Percentiles rank a stretch among this genome's conserved stretches.
Evolutionary conservation across 37 sponge, comb jelly and placozoan species (phyloP).

Genomic region (Halichondria panicea): DNA sequence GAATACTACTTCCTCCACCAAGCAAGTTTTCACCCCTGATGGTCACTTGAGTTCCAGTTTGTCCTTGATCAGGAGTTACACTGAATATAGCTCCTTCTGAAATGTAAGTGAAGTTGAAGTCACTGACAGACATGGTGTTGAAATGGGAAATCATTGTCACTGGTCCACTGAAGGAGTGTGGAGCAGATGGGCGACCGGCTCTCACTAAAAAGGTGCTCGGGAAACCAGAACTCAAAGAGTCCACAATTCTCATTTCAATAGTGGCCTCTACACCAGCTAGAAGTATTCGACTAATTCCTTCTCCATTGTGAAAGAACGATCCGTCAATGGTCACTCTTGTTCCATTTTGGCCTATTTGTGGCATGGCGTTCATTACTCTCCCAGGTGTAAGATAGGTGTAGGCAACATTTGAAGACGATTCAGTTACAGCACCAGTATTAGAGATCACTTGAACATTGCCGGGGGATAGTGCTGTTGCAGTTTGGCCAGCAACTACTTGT

Average conservation of each 20-base stretch:
- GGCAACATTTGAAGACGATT: neutral
- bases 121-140: conserved; percentile 26
- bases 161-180: conserved; percentile 27
- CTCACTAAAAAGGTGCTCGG: conserved; percentile 21
- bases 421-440: conserved; percentile 50
- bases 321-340: conserved; percentile 60
- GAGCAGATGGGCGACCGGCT: conserved; percentile 37
- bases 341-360: conserved; percentile 52
- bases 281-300: conserved; percentile 23
- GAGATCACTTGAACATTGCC: conserved; percentile 41
- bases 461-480: neutral
- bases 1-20: conserved; percentile 49
- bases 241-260: neutral
- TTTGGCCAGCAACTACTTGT: conserved; percentile 50
- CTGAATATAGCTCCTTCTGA: conserved; percentile 51
- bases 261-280: conserved; percentile 51
- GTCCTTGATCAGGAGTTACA: conserved; percentile 62
- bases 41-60: conserved; percentile 45
- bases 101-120: conserved; percentile 52
- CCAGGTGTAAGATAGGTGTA: conserved; percentile 45
- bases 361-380: neutral
- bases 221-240: neutral
- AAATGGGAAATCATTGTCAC: conserved; percentile 28
- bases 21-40: conserved; percentile 52
- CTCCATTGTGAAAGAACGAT: conserved; percentile 25